Base-by-base conservation (phyloP, 2,888 invertebrate species). In the Diloba caeruleocephala region DNA sequence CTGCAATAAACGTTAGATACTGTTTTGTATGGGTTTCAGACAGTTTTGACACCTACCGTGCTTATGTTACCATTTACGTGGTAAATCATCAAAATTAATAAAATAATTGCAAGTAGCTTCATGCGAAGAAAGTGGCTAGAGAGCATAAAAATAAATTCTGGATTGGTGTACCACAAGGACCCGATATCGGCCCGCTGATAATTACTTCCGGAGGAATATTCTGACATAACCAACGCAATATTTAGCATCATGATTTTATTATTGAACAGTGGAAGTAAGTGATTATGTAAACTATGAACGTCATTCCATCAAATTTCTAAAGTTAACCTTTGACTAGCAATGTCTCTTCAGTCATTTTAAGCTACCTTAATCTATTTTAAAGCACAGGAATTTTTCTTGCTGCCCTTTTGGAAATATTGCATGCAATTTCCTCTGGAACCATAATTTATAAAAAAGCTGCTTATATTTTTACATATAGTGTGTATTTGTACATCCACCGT, bases 401-500 rank as follows among this genome's bases (percentile, higher is more conserved):
- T 48, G 36, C 19, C 36, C 38, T 74, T 54, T 55, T 58, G 53
- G 53, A 57, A 67, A 67, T 60, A 68, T 71, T 74, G 78, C 85
- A 83, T 84, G 79, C 74, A 65, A 74, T 79, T 79, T 78, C 71
- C 66, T 80, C 78, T 81, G 60, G 54, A 73, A 64, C 58, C 66
- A 71, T 73, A 66, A 55, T 59, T 60, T 72, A 67, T 70, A 75
- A 68, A 76, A 74, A 74, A 79, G 76, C 79, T 79, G 87, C 89
- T 90, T 85, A 82, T 85, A 87, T 88, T 85, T 86, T 86, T 87
- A 84, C 82, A 85, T 81, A 75, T 88, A 88, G 84, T 82, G 72
- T 82, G 76, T 86, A 84, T 54, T 79, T 80, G 72, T 86, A 87
- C 87, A 90, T 86, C 89, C 90, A 90, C 93, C 92, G 93, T 93